These are phyloP conservation scores for Cyclura pinguis DNA, from an alignment of 2,797 vertebrate genomes.

Conservation along the genomic window DNA sequence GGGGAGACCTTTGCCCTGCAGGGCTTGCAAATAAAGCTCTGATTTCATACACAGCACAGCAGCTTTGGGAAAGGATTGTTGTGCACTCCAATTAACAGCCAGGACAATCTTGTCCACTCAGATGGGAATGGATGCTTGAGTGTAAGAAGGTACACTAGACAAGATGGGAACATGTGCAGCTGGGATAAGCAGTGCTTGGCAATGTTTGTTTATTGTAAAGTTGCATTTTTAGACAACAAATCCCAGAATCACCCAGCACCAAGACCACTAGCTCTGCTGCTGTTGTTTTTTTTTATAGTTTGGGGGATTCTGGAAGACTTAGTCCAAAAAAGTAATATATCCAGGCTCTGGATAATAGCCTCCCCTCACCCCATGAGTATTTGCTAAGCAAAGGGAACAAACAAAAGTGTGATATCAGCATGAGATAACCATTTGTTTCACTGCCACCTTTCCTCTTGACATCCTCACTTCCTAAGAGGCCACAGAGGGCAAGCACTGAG, in stretches of 20 bases:
- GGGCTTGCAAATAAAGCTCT: background rate
- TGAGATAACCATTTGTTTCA: background rate
- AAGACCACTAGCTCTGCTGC: no score
- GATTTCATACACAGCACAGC: background rate
- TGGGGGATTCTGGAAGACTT: no score
- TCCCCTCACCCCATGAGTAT: background rate
- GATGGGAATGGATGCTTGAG: background rate
- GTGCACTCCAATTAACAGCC: background rate
- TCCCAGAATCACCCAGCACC: no score
- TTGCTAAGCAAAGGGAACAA: background rate
- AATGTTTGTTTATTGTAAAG: no score
- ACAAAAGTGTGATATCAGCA: background rate
- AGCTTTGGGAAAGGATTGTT: background rate
- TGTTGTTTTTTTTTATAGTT: no score
- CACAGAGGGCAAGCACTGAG: background rate
- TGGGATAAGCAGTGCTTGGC: no score
- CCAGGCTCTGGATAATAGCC: no score
- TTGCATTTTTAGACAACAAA: no score
- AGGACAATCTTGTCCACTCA: background rate
- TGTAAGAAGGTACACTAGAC: background rate
- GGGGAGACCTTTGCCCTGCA: slow-evolving; percentile 10
- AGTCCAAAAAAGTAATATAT: no score
- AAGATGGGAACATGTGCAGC: no score
- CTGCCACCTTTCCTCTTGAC: background rate
- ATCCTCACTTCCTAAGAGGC: background rate